Evolutionary conservation across 2,888 invertebrate species (phyloP), one percentile per base, ranked within the genome.

Genomic region (Penaeus monodon): DNA sequence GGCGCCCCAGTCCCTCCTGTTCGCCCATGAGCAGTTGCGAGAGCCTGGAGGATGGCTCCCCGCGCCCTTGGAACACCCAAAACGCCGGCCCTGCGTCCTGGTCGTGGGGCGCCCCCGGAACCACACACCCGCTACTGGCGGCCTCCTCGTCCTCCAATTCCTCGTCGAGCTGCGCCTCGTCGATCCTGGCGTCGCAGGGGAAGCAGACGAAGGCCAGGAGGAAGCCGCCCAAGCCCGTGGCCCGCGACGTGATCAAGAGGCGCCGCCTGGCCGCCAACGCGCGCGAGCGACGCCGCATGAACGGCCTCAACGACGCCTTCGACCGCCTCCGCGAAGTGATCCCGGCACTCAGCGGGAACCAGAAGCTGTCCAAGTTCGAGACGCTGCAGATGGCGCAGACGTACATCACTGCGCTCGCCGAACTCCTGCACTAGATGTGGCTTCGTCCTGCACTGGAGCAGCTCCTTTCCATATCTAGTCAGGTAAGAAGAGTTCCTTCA

Each of bases 301-400:
- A 95, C 91, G 95, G 95, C 27, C 92, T 96, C 65, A 96, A 96
- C 92, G 94, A 95, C 90, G 96, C 96, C 0, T 96, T 96, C 91
- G 96, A 96, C 92, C 93, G 94, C 84, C 92, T 96, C 14, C 93
- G 96, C 33, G 94, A 95, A 91, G 96, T 96, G 29, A 95, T 96
- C 38, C 96, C 96, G 0, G 94, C 94, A 6, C 92, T 95, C 81
- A 95, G 95, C 7, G 94, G 94, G 80, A 95, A 96, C 91, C 94
- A 95, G 91, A 95, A 95, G 92, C 92, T 96, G 73, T 96, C 95
- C 90, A 96, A 96, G 92, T 96, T 94, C 92, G 96, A 96, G 92
- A 96, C 96, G 0, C 92, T 96, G 33, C 96, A 96, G 93, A 96
- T 96, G 96, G 96, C 96, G 0, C 96, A 96, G 91, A 95, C 94